Evolutionary conservation across 2,797 vertebrate species (phyloP).

Genomic region (Merluccius polli): DNA sequence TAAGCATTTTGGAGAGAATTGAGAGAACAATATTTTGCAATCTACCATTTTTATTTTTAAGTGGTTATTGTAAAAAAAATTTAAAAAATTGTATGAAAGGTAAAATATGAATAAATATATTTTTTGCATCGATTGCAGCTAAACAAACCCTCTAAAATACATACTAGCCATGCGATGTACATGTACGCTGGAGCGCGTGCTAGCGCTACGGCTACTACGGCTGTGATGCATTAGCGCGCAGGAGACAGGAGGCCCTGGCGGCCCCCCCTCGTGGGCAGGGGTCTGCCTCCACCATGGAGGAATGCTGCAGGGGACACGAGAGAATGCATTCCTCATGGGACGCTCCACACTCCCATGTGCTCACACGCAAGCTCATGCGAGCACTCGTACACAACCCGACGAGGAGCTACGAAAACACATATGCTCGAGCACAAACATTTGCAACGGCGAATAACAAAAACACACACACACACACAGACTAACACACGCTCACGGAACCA

Average conservation of each 20-base stretch:
- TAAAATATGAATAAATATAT: not conserved
- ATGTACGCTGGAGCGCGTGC: constrained; percentile 44
- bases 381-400: constrained; percentile 10
- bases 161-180: constrained; percentile 27
- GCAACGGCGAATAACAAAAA: constrained; percentile 39
- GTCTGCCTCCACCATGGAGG: constrained; percentile 58
- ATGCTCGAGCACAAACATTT: constrained; percentile 42
- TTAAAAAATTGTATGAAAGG: not conserved
- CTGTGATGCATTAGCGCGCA: constrained; percentile 66
- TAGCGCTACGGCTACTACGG: constrained; percentile 47
- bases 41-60: too few species aligned
- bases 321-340: constrained; percentile 57
- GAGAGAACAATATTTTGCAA: not conserved
- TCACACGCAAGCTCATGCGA: constrained; percentile 45
- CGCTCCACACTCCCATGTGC: constrained; percentile 28
- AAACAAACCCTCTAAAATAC: not conserved
- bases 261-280: constrained; percentile 58
- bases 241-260: constrained; percentile 65
- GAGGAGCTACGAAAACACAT: constrained; percentile 35
- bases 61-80: too few species aligned
- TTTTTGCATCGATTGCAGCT: not conserved
- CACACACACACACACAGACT: constrained; percentile 26
- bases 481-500: constrained; percentile 23
- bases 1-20: not conserved
- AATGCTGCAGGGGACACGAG: constrained; percentile 62